A percentile compares a stretch with the other conserved stretches of the same genome.
phyloP scores from a whole-genome alignment of 2,113 vertebrate species.

The Pachypanchax playfairii region DNA sequence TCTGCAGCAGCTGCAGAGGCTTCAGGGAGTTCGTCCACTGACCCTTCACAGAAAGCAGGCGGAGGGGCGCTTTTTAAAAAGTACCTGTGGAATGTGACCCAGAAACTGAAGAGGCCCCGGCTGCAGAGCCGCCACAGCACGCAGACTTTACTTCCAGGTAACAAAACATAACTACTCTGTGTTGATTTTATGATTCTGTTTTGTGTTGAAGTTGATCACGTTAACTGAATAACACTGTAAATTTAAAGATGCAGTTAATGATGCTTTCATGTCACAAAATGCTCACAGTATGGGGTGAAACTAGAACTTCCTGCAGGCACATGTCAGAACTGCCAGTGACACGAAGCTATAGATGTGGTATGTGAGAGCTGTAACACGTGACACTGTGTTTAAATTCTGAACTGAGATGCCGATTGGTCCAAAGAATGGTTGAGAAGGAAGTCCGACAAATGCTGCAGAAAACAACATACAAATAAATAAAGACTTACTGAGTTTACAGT shows the following conservation, averaged over 20 bases:
- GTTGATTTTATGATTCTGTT: not conserved
- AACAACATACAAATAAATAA: not conserved
- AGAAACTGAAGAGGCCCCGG: slow-evolving; percentile 77
- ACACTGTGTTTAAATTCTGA: not conserved
- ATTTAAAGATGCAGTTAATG: not conserved
- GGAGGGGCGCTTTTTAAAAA: slow-evolving; percentile 78
- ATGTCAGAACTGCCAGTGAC: not conserved
- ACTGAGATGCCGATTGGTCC: not conserved
- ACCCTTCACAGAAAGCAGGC: slow-evolving; percentile 62
- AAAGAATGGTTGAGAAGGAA: not conserved
- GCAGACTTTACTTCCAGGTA: slow-evolving; percentile 39
- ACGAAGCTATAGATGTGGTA: not conserved
- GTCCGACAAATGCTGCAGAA: not conserved
- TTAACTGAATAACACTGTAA: not conserved
- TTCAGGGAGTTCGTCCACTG: slow-evolving; percentile 48
- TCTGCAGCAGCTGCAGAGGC: slow-evolving; percentile 42
- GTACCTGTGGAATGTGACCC: slow-evolving; percentile 80
- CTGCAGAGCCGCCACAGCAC: slow-evolving; percentile 65
- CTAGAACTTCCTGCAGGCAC: not conserved
- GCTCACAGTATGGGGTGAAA: not conserved
- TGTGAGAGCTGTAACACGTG: not conserved
- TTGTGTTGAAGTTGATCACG: not conserved
- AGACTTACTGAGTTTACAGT: not conserved
- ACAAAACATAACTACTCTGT: not conserved
- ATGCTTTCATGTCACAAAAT: not conserved